Percentiles rank a stretch among this genome's conserved stretches.
phyloP scores from a whole-genome alignment of 2,113 vertebrate species.

The Notothenia rossii region DNA sequence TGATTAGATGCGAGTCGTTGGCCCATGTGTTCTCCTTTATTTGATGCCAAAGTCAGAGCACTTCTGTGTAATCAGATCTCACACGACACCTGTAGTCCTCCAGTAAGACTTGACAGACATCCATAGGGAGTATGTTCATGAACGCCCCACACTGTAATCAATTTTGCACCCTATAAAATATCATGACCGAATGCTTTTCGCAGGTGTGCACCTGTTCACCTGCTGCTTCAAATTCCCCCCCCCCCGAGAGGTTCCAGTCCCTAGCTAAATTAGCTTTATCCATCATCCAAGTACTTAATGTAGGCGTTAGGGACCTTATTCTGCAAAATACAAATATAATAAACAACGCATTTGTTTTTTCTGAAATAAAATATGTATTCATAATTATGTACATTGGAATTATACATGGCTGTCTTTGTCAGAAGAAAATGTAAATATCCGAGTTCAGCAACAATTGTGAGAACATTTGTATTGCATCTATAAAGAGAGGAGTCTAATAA shows the following conservation, averaged over 20 bases:
- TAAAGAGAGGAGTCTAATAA: too few species aligned
- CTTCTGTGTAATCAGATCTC: constrained; percentile 71
- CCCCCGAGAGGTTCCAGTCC: constrained; percentile 20
- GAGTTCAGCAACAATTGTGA: too few species aligned
- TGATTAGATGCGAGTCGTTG: constrained; percentile 30
- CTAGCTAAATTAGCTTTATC: constrained; percentile 8
- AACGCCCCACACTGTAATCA: not conserved
- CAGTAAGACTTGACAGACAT: constrained; percentile 37
- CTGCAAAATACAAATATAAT: not conserved
- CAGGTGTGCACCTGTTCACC: constrained; percentile 33
- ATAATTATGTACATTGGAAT: too few species aligned
- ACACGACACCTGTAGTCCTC: constrained; percentile 57
- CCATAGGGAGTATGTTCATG: constrained; percentile 40
- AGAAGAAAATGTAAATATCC: too few species aligned
- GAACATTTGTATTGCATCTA: too few species aligned
- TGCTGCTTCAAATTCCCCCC: constrained; percentile 19
- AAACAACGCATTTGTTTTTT: not conserved
- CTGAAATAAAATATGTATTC: not conserved
- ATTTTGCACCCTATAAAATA: constrained; percentile 43
- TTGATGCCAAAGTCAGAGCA: constrained; percentile 51
- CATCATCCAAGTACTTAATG: not conserved
- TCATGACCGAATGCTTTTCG: constrained; percentile 18
- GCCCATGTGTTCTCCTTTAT: constrained; percentile 47
- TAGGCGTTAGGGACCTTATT: not conserved
- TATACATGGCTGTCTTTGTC: too few species aligned